A percentile compares a stretch with the other conserved stretches of the same genome.
phyloP scores from a whole-genome alignment of 2,113 vertebrate species.

The Podarcis cretensis region DNA sequence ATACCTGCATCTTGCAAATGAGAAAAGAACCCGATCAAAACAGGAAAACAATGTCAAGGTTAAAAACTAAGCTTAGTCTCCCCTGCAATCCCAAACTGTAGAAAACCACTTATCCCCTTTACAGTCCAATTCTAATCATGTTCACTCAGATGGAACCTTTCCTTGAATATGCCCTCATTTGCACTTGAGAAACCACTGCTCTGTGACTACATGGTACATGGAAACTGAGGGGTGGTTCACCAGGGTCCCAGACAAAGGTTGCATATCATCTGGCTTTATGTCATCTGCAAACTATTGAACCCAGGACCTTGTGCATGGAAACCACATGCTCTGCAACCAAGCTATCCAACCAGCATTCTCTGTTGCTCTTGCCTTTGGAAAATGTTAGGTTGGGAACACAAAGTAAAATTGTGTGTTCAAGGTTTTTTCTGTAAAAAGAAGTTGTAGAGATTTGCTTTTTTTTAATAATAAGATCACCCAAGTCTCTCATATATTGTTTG shows the following conservation, averaged over 20 bases:
- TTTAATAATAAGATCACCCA: not conserved
- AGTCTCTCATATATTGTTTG: not conserved
- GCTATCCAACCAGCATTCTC: too few relatives aligned
- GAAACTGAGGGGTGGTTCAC: not conserved
- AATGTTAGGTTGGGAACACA: not conserved
- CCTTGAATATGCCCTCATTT: not conserved
- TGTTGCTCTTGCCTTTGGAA: not conserved
- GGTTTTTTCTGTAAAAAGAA: not conserved
- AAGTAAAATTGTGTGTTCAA: not conserved
- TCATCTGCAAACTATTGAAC: too few relatives aligned
- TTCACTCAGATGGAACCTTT: not conserved
- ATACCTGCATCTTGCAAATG: not conserved
- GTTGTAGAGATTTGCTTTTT: not conserved
- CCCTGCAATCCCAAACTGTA: not conserved
- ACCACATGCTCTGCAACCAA: too few relatives aligned
- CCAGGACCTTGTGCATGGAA: too few relatives aligned
- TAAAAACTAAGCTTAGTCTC: not conserved
- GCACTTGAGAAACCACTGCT: not conserved
- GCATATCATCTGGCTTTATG: too few relatives aligned
- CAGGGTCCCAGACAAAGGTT: too few relatives aligned
- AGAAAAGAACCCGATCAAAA: not conserved
- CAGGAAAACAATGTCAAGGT: not conserved
- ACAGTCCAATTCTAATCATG: not conserved
- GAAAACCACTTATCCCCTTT: not conserved
- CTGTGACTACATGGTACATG: not conserved